Percentiles rank a stretch among this genome's conserved stretches.
These are phyloP conservation scores for Idaea biselata DNA, from an alignment of 2,888 invertebrate species.

Conservation along the genomic window DNA sequence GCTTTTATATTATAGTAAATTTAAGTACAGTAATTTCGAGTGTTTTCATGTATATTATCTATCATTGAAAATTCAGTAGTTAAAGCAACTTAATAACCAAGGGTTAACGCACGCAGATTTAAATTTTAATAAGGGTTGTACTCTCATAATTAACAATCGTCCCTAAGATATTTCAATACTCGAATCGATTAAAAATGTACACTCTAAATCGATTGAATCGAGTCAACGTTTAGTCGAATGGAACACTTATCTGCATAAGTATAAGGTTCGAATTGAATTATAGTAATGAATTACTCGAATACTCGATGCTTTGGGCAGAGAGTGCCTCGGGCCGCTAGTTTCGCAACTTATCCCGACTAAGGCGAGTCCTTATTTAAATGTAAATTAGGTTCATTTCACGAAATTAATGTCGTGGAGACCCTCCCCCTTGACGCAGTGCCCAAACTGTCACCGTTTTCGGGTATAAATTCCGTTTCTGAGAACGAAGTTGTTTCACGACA, in stretches of 20 bases:
- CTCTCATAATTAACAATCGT: neutral
- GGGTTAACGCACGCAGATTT: neutral
- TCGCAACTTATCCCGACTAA: conserved; percentile 80
- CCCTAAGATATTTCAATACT: neutral
- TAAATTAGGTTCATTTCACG: conserved; percentile 94
- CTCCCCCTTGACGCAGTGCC: conserved; percentile 74
- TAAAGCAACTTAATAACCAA: neutral
- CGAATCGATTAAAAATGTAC: neutral
- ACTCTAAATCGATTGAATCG: neutral
- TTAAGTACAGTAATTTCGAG: neutral
- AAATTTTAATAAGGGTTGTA: neutral
- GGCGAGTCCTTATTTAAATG: conserved; percentile 91
- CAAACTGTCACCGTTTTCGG: conserved; percentile 31
- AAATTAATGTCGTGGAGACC: conserved; percentile 88
- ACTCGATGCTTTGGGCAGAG: conserved; percentile 72
- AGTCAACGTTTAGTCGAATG: neutral
- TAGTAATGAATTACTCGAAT: conserved; percentile 77
- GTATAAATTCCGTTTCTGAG: conserved; percentile 6
- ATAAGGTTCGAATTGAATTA: conserved; percentile 75
- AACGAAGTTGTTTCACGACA: neutral
- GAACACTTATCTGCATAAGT: conserved; percentile 37
- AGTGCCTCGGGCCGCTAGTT: conserved; percentile 76
- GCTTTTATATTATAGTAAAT: too few species aligned
- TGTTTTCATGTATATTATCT: neutral
- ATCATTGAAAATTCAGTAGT: neutral